Percentiles rank a stretch among this genome's conserved stretches.
phyloP scores from a whole-genome alignment of 2,113 vertebrate species.

The Bombycilla garrulus region DNA sequence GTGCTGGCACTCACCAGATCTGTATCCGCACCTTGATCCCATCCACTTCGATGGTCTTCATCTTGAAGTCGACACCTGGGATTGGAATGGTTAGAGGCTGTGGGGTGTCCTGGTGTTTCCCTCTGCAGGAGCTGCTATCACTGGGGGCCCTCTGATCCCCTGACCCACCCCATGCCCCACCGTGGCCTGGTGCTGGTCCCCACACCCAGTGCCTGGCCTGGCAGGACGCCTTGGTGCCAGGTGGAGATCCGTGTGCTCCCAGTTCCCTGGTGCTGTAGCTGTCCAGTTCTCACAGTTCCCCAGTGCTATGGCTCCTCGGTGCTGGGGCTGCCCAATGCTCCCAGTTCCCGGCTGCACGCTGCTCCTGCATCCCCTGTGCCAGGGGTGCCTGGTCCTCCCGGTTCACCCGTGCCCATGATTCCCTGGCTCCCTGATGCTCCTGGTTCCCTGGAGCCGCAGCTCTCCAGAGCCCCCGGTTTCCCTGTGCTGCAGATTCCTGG shows the following conservation, averaged over 20 bases:
- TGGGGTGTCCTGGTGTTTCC: not conserved
- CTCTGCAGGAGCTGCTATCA: not conserved
- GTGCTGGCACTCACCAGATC: conserved; percentile 75
- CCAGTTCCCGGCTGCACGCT: not conserved
- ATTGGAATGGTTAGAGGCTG: not conserved
- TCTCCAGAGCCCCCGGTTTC: not conserved
- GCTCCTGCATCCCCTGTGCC: not conserved
- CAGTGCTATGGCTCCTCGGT: rapidly evolving
- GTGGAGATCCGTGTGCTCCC: not conserved
- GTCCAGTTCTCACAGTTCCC: not conserved
- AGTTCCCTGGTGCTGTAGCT: not conserved
- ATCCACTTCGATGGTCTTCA: conserved; percentile 84
- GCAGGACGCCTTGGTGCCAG: not conserved
- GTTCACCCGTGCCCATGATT: not conserved
- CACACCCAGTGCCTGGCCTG: not conserved
- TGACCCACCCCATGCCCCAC: not conserved
- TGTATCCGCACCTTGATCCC: conserved; percentile 84
- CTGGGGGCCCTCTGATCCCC: too few relatives aligned
- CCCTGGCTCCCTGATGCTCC: not conserved
- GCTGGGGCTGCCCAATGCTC: not conserved
- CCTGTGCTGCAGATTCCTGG: not conserved
- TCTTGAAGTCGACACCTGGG: conserved; percentile 74
- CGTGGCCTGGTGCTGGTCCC: not conserved
- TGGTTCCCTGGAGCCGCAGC: not conserved
- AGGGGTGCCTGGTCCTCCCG: not conserved